A percentile compares a stretch with the other conserved stretches of the same genome.
Evolutionary conservation across 2,888 invertebrate species (phyloP).

Genomic region (Luffia ferchaultella): DNA sequence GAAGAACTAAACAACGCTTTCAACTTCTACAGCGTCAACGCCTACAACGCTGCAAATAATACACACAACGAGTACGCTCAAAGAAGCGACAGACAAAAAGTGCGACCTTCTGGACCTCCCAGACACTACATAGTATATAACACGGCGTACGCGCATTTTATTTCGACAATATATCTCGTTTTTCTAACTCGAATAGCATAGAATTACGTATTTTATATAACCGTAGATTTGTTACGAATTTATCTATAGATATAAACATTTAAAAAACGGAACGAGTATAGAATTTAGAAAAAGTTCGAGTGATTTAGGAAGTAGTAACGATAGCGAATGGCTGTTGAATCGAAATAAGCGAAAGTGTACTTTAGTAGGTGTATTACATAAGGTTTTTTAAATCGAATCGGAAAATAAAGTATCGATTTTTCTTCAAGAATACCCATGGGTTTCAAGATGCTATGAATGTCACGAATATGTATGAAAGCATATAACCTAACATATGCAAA

Average conservation of each 20-base stretch:
- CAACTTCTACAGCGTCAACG: slow-evolving; percentile 39
- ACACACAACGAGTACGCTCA: slow-evolving; percentile 47
- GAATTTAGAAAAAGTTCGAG: background rate
- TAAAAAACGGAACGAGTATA: background rate
- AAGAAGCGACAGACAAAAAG: slow-evolving; percentile 48
- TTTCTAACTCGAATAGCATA: background rate
- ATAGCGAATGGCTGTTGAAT: background rate
- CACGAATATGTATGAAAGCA: too few relatives aligned
- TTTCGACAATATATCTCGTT: background rate
- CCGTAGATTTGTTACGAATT: background rate
- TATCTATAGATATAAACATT: background rate
- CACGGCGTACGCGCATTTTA: background rate
- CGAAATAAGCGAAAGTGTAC: background rate
- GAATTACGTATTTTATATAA: background rate
- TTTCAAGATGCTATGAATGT: too few relatives aligned
- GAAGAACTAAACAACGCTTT: slow-evolving; percentile 43
- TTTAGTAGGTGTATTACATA: background rate
- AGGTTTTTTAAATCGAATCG: background rate
- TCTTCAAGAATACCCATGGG: too few relatives aligned
- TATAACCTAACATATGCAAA: too few relatives aligned
- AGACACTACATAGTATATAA: slow-evolving; percentile 40
- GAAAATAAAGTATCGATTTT: too few relatives aligned
- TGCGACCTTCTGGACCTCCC: slow-evolving; percentile 49
- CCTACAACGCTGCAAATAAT: slow-evolving; percentile 31
- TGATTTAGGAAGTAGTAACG: background rate